Conservation (phyloP, 2,797 vertebrate genomes). For the Rhynchonycteris naso region DNA sequence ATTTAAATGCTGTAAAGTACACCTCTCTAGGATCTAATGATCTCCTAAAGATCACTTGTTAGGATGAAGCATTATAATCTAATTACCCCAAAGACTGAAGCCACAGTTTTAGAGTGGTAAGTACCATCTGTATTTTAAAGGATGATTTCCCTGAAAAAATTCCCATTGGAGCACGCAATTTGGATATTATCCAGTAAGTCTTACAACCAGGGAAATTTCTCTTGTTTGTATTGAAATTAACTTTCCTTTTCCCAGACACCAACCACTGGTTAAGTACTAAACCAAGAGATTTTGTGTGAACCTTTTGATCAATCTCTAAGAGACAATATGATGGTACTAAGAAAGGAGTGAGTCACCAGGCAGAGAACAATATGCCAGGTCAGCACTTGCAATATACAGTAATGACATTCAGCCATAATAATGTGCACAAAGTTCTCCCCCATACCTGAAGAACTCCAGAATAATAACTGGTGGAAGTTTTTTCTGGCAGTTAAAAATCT, state of each 20-base stretch:
- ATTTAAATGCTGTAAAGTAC: conserved; percentile 59
- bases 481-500: conserved; percentile 36
- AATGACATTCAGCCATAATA: neutral
- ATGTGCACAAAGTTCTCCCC: neutral
- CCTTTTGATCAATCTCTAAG: neutral
- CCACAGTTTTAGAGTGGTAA: conserved; percentile 30
- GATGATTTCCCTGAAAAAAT: conserved; percentile 60
- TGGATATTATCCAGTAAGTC: conserved; percentile 23
- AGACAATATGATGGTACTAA: conserved; percentile 7
- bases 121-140: conserved; percentile 62
- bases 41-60: conserved; percentile 48
- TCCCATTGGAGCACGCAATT: conserved; percentile 35
- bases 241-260: neutral
- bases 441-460: neutral
- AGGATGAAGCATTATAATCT: conserved; percentile 61
- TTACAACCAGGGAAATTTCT: conserved; percentile 45
- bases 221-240: conserved; percentile 60
- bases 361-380: neutral
- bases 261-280: neutral
- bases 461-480: neutral
- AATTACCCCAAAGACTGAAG: conserved; percentile 57
- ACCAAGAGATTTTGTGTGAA: conserved; percentile 48
- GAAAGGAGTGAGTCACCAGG: conserved; percentile 52
- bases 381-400: conserved; percentile 21
- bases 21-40: conserved; percentile 56